Evolutionary conservation across 2,888 invertebrate genomes (phyloP), one percentile per base, ranked within the genome.

Genomic region (Dynastes tityus): DNA sequence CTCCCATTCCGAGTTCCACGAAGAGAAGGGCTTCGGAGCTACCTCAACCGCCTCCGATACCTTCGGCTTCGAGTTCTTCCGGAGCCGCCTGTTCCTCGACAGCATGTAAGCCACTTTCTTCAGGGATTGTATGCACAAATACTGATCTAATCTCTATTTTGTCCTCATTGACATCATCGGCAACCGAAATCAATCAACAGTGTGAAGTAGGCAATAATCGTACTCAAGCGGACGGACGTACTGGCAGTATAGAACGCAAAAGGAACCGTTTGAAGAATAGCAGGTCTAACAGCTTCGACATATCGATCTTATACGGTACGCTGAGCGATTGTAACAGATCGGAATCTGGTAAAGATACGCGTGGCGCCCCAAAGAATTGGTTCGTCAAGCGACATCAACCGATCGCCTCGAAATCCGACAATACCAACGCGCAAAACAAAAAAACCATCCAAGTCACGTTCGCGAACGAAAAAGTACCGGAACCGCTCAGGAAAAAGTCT

Each of bases 211-310:
- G 55, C 55, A 58, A 22, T 58, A 58, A 58, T 58, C 16, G 22
- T 22, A 22, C 8, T 16, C 55, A 22, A 22, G 16, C 74, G 29
- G 85, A 85, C 78, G 76, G 79, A 64, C 49, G 83, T 3, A 83
- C 84, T 75, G 76, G 64, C 37, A 63, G 49, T 37, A 70, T 86
- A 77, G 90, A 90, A 78, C 92, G 92, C 78, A 92, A 91, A 81
- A 88, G 91, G 32, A 90, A 90, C 80, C 90, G 91, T 74, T 89
- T 94, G 78, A 93, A 92, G 81, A 94, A 93, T 81, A 94, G 92
- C 87, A 93, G 96, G 76, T 96, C 96, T 16, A 96, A 95, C 88
- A 96, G 96, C 87, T 96, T 96, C 84, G 96, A 96, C 87, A 93
- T 95, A 0, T 95, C 95, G 27, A 91, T 95, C 29, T 90, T 96